Evolutionary conservation across 2,113 vertebrate species (phyloP).

Genomic region (Rhodinocichla rosea): DNA sequence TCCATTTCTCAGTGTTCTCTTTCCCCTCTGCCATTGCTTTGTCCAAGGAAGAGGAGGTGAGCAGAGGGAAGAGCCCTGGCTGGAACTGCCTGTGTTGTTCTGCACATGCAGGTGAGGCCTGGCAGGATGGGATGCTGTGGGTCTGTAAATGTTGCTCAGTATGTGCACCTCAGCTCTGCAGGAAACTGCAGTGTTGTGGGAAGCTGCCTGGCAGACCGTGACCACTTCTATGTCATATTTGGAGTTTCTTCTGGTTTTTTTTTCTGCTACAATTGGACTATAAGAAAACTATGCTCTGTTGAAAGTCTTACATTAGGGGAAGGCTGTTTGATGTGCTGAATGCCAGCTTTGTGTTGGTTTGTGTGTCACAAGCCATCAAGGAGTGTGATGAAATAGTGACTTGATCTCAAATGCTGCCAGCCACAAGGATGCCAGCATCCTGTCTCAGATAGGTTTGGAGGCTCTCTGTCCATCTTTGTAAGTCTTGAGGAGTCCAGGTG

Average conservation of each 20-base stretch:
- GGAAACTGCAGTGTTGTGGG: not conserved
- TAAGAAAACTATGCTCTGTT: not conserved
- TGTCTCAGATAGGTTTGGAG: not conserved
- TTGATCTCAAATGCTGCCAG: not conserved
- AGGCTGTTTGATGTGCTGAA: not conserved
- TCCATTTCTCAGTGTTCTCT: not conserved
- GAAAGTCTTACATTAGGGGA: not conserved
- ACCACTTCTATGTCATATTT: not conserved
- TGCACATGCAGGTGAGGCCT: not conserved
- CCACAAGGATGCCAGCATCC: not conserved
- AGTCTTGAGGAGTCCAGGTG: not conserved
- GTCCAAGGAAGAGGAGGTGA: not conserved
- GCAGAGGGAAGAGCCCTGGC: not conserved
- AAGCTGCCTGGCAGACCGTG: not conserved
- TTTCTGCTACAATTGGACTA: not conserved
- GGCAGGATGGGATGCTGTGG: not conserved
- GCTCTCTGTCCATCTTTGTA: not conserved
- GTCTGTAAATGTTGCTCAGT: not conserved
- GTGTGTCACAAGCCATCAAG: not conserved
- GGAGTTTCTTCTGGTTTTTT: not conserved
- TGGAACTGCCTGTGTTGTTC: not conserved
- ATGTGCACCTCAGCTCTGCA: not conserved
- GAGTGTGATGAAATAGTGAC: not conserved
- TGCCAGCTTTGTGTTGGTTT: not conserved
- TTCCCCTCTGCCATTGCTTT: not conserved